Base-by-base conservation (phyloP, 2,888 invertebrate genomes). In the Pristionchus arcanus region DNA sequence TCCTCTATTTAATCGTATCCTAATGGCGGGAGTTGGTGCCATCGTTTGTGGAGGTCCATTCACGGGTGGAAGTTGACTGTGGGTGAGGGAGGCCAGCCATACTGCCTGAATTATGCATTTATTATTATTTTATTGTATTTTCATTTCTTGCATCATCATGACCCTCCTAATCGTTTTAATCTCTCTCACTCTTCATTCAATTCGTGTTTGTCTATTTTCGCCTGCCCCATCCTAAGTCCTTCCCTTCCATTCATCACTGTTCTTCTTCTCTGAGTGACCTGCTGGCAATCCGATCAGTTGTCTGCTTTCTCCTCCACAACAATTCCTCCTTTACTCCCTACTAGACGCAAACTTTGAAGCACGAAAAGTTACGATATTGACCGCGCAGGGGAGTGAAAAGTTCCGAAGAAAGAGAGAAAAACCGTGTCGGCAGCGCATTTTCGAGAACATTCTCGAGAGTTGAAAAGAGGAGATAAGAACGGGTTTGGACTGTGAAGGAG, bases 1-100 rank as follows among this genome's bases (percentile, higher is more conserved):
- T 21, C 91, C 91, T 34, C 91, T 91, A 90, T 93, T 93, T 16
- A 93, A 85, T 19, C 93, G 92, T n/a, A 93, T 91, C 66, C 93
- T 90, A 87, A 93, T 92, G 16, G 92, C 92, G 34, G 93, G 93
- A n/a, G 90, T 90, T 11, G 91, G 90, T 13, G 84, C 59, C 55
- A 59, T 55, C 11, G 84, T 31, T 19, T 55, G 59, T 25, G 84
- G 84, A 59, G 55, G 84, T 9, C 28, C 34, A 85, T 85, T 85
- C n/a, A 59, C 55, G 34, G 84, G 84, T 21, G 84, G 84, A 59
- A 85, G 55, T 59, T 85, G 84, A 59, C 34, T n/a, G 9, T 16
- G 21, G 0, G 53, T 31, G 21, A 85, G 59, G 0, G 84, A 85
- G 21, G 34, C 28, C 84, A 85, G 25, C 59, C 28, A 31, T 59